phyloP scores from a whole-genome alignment of 2,888 invertebrate species.

The Charanyca ferruginea region DNA sequence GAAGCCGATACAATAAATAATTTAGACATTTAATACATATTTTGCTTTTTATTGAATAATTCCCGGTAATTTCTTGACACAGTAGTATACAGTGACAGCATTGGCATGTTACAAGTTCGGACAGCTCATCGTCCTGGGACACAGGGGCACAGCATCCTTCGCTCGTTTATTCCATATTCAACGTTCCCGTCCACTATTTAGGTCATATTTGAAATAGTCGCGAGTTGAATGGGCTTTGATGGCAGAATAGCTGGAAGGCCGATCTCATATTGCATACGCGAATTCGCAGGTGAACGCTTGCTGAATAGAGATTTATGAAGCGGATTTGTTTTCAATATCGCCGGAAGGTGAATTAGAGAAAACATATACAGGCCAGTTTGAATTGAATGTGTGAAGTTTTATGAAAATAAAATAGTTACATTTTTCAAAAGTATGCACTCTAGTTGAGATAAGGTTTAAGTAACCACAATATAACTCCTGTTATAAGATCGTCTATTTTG shows the following conservation, averaged over 20 bases:
- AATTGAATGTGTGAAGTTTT: slow-evolving; percentile 17
- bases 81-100: slow-evolving; percentile 11
- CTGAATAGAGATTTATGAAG: slow-evolving; percentile 50
- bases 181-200: slow-evolving; percentile 66
- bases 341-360: slow-evolving; percentile 19
- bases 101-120: slow-evolving; percentile 13
- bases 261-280: slow-evolving; percentile 52
- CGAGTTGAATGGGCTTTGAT: slow-evolving; percentile 70
- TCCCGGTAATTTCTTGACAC: too few species aligned
- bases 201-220: slow-evolving; percentile 75
- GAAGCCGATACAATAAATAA: too few species aligned
- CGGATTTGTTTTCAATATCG: slow-evolving; percentile 53
- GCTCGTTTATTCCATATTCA: slow-evolving; percentile 61
- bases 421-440: background rate
- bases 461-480: background rate
- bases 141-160: slow-evolving; percentile 21
- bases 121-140: slow-evolving; percentile 36
- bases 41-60: too few species aligned
- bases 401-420: background rate
- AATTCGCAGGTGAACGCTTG: slow-evolving; percentile 57
- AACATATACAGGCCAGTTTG: slow-evolving; percentile 23
- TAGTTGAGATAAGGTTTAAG: background rate
- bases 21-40: too few species aligned
- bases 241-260: slow-evolving; percentile 57
- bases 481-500: too few species aligned